Evolutionary conservation across 1,140 invertebrate species (phyloP).

Genomic region (Zaprionus tsacasi): DNA sequence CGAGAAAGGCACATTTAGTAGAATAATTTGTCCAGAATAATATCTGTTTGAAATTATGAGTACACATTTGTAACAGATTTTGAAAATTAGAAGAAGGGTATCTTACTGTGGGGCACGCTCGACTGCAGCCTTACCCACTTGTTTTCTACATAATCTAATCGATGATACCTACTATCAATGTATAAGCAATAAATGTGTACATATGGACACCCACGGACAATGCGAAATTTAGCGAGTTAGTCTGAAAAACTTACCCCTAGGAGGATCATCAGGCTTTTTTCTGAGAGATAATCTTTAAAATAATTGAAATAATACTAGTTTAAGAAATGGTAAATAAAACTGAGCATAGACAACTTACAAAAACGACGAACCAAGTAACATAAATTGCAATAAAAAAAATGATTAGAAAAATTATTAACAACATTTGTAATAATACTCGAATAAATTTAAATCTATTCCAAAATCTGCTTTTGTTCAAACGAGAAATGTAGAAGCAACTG

Average conservation of each 20-base stretch:
- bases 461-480: background rate
- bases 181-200: background rate
- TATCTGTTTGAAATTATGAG: too few species aligned
- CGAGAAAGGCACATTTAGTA: too few species aligned
- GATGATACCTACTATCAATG: background rate
- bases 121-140: too few species aligned
- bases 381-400: background rate
- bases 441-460: too few species aligned
- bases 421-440: too few species aligned
- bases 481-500: conserved; percentile 8
- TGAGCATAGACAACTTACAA: background rate
- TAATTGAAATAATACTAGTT: background rate
- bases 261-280: background rate
- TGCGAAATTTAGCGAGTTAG: background rate
- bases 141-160: background rate
- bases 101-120: too few species aligned
- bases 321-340: background rate
- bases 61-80: too few species aligned
- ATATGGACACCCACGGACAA: background rate
- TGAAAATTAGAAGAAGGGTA: too few species aligned
- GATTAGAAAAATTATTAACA: background rate
- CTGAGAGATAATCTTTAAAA: background rate
- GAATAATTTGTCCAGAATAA: too few species aligned
- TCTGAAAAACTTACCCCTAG: background rate
- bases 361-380: background rate